Conservation (phyloP, 2,113 vertebrate genomes). For the Phaetusa simplex region DNA sequence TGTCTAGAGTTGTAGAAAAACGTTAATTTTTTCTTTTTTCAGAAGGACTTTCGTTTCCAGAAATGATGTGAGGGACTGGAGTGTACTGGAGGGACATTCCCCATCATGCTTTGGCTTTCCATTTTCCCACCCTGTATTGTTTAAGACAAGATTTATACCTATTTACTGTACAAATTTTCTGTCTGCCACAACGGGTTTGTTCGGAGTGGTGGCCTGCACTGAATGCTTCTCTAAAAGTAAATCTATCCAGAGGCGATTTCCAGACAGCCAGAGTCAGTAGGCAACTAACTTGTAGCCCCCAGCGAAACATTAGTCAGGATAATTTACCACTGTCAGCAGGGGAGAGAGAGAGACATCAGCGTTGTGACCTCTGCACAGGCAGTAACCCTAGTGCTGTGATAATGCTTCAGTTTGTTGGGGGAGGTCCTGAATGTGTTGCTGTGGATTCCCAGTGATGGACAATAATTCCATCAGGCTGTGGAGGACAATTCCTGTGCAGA, state of each 20-base stretch:
- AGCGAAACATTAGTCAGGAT: neutral
- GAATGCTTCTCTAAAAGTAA: slow-evolving; percentile 58
- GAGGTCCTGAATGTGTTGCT: neutral
- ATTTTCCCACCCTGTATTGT: slow-evolving; percentile 38
- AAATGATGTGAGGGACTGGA: neutral
- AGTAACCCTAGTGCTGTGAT: neutral
- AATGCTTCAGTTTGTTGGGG: neutral
- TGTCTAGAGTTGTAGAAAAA: neutral
- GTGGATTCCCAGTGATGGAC: neutral
- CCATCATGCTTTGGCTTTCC: neutral
- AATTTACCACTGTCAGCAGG: slow-evolving; percentile 23
- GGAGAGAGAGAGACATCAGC: neutral
- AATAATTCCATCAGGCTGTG: neutral
- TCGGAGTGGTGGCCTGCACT: neutral
- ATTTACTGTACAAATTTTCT: slow-evolving; percentile 59
- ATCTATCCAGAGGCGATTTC: slow-evolving; percentile 62
- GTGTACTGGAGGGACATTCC: neutral
- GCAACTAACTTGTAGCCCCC: slow-evolving; percentile 42
- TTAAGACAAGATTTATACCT: slow-evolving; percentile 59
- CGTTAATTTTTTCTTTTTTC: neutral
- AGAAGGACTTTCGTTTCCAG: neutral
- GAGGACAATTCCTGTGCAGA: neutral
- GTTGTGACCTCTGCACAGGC: neutral
- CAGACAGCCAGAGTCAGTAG: slow-evolving; percentile 55
- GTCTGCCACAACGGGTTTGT: slow-evolving; percentile 46